phyloP scores from a whole-genome alignment of 2,888 invertebrate species.

The Deladenus siricidicola region DNA sequence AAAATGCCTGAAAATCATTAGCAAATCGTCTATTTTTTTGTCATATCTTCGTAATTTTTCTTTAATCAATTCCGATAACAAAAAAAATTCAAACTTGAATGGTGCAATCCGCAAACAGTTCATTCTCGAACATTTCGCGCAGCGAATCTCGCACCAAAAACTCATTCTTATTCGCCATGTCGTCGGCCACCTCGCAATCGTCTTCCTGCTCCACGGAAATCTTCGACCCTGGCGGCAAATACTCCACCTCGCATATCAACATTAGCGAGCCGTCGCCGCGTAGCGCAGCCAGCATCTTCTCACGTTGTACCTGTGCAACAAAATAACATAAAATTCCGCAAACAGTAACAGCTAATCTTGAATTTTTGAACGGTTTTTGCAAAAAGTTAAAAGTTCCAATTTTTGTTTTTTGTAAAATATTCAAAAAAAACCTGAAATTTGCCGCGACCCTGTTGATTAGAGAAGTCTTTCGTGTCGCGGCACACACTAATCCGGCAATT shows the following conservation, averaged over 20 bases:
- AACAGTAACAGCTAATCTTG: too few species aligned
- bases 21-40: too few species aligned
- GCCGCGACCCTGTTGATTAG: slow-evolving; percentile 50
- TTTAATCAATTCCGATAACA: too few species aligned
- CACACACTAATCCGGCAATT: slow-evolving; percentile 40
- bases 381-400: too few species aligned
- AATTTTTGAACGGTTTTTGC: too few species aligned
- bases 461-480: slow-evolving; percentile 50
- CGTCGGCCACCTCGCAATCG: slow-evolving; percentile 2
- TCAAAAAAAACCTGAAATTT: slow-evolving; percentile 48
- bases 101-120: slow-evolving; percentile 42
- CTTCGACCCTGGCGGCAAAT: slow-evolving; percentile 30
- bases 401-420: too few species aligned
- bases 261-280: slow-evolving; percentile 31
- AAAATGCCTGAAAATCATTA: too few species aligned
- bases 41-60: too few species aligned
- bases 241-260: slow-evolving; percentile 45
- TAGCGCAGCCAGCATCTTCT: not conserved
- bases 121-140: slow-evolving; percentile 38
- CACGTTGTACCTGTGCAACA: too few species aligned
- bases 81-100: slow-evolving; percentile 36
- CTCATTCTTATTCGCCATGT: slow-evolving; percentile 13
- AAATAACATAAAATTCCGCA: too few species aligned
- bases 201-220: slow-evolving; percentile 34
- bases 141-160: slow-evolving; percentile 1